These are phyloP conservation scores for Chirona hameri DNA, from an alignment of 2,888 invertebrate species.

Conservation along the genomic window DNA sequence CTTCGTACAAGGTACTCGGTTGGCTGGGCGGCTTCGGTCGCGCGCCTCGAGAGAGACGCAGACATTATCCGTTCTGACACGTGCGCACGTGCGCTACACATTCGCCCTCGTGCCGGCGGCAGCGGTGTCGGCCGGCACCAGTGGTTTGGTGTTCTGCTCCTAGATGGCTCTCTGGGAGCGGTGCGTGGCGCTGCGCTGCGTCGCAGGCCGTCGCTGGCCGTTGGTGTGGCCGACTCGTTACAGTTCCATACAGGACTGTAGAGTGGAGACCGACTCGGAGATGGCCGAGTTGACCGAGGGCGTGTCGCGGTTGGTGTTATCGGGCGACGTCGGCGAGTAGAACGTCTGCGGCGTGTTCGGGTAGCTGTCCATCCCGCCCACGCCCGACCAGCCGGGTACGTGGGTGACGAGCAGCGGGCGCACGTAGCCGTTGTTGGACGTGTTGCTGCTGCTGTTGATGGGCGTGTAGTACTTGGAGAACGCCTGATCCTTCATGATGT, in stretches of 20 bases:
- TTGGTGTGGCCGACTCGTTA: not conserved
- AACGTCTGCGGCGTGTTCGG: constrained; percentile 37
- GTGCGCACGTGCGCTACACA: not conserved
- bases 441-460: constrained; percentile 49
- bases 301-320: constrained; percentile 35
- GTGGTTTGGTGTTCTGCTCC: not conserved
- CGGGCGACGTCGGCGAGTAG: constrained; percentile 34
- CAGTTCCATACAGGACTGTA: constrained; percentile 26
- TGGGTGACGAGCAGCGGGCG: constrained; percentile 78
- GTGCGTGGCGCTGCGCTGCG: not conserved
- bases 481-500: constrained; percentile 73
- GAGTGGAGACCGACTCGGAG: constrained; percentile 35
- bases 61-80: not conserved
- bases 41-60: not conserved
- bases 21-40: not conserved
- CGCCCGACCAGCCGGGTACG: constrained; percentile 57
- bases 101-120: not conserved
- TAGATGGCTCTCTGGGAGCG: not conserved
- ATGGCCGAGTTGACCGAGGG: constrained; percentile 37
- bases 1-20: constrained; percentile 12
- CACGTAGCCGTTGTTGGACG: constrained; percentile 75
- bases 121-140: not conserved
- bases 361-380: constrained; percentile 34
- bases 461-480: constrained; percentile 90
- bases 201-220: not conserved